Percentiles rank a stretch among this genome's conserved stretches.
Evolutionary conservation across 2,797 vertebrate species (phyloP).

Genomic region (Florisuga fusca): DNA sequence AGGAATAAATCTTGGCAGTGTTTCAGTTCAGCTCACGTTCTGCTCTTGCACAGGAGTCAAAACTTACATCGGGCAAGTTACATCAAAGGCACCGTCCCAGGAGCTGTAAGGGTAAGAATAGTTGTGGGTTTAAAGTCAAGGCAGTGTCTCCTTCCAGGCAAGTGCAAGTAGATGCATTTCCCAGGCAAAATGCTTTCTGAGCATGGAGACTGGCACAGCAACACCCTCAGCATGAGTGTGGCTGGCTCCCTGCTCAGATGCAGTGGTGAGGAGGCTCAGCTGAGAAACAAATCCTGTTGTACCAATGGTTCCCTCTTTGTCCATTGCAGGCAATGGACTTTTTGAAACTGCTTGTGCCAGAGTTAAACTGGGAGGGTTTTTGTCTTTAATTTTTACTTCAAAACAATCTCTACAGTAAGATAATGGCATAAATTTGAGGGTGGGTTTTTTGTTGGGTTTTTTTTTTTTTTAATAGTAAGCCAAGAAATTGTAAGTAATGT

Average conservation of each 20-base stretch:
- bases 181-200: background rate
- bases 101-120: background rate
- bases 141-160: background rate
- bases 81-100: background rate
- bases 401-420: conserved; percentile 50
- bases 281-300: conserved; percentile 23
- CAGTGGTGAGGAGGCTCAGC: conserved; percentile 26
- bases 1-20: background rate
- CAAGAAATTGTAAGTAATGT: conserved; percentile 61
- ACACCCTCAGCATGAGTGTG: background rate
- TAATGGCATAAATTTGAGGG: conserved; percentile 50
- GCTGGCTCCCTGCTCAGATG: conserved; percentile 31
- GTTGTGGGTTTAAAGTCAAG: background rate
- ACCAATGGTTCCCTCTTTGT: conserved; percentile 64
- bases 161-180: background rate
- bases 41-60: background rate
- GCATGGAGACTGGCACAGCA: background rate
- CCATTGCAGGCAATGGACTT: conserved; percentile 82
- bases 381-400: background rate
- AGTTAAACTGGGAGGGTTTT: conserved; percentile 71
- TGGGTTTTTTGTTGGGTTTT: background rate
- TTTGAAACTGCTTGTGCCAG: conserved; percentile 70
- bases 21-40: background rate
- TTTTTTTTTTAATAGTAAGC: conserved; percentile 44
- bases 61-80: background rate